These are phyloP conservation scores for Okamejei kenojei DNA, from an alignment of 2,797 vertebrate genomes.

Conservation along the genomic window DNA sequence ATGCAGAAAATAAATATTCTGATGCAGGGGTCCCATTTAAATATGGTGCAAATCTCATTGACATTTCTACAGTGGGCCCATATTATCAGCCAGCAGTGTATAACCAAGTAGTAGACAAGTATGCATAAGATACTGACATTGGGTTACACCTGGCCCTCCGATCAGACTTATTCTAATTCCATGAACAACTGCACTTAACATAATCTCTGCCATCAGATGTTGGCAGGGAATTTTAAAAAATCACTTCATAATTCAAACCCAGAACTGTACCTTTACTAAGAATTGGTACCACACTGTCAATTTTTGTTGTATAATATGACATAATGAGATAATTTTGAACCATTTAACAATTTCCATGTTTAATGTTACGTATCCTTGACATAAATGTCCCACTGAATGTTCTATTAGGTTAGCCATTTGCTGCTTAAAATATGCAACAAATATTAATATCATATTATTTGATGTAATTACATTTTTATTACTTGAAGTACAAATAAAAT, in stretches of 20 bases:
- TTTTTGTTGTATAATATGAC: neutral
- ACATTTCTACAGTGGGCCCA: neutral
- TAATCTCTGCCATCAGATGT: neutral
- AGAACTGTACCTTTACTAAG: neutral
- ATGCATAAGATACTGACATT: neutral
- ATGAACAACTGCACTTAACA: neutral
- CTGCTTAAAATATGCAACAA: neutral
- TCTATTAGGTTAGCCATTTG: neutral
- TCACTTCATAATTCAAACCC: neutral
- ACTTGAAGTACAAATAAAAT: neutral
- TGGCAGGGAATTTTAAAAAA: neutral
- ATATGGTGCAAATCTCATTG: neutral
- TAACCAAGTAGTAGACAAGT: neutral
- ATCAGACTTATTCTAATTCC: neutral
- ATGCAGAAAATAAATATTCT: neutral
- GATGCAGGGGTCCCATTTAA: neutral
- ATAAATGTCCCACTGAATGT: neutral
- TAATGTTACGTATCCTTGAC: neutral
- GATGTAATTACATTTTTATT: neutral
- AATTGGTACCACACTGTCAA: neutral
- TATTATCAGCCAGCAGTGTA: neutral
- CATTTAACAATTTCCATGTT: neutral
- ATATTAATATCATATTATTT: constrained; percentile 3
- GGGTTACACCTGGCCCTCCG: neutral
- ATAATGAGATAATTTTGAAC: neutral